phyloP scores from a whole-genome alignment of 2,888 invertebrate species.

The Rhagophthalmus giganteus region DNA sequence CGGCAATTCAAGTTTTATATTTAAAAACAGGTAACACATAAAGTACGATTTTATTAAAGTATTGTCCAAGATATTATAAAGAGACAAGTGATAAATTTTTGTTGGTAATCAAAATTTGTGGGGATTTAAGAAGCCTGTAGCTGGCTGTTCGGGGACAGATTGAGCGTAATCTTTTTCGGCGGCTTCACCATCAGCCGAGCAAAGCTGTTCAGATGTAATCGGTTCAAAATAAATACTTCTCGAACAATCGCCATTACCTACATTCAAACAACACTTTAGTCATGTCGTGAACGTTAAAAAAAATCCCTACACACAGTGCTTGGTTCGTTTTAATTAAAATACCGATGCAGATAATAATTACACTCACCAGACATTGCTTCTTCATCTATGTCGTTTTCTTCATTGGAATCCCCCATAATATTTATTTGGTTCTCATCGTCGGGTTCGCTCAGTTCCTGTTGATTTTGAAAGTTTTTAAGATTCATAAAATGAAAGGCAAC shows the following conservation, averaged over 20 bases:
- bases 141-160: slow-evolving; percentile 31
- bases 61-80: no score
- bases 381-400: slow-evolving; percentile 85
- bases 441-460: slow-evolving; percentile 63
- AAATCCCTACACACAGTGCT: slow-evolving; percentile 7
- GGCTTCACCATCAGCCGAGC: slow-evolving; percentile 44
- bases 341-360: slow-evolving; percentile 21
- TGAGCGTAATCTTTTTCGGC: slow-evolving; percentile 47
- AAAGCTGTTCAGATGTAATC: slow-evolving; percentile 28
- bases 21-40: no score
- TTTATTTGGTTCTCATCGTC: slow-evolving; percentile 59
- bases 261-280: slow-evolving; percentile 21
- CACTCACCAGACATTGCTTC: slow-evolving; percentile 78
- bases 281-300: not conserved
- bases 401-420: slow-evolving; percentile 68
- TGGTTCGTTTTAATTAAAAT: not conserved
- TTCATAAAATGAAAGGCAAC: no score
- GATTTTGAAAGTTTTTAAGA: slow-evolving; percentile 32
- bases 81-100: slow-evolving; percentile 10
- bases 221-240: slow-evolving; percentile 31
- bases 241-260: slow-evolving; percentile 45
- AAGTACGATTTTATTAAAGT: no score
- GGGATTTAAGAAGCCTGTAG: slow-evolving; percentile 11
- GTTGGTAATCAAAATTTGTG: slow-evolving; percentile 8
- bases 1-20: no score